Percentiles rank a stretch among this genome's conserved stretches.
Conservation (phyloP, 2,113 vertebrate species). For the Boleophthalmus pectinirostris region DNA sequence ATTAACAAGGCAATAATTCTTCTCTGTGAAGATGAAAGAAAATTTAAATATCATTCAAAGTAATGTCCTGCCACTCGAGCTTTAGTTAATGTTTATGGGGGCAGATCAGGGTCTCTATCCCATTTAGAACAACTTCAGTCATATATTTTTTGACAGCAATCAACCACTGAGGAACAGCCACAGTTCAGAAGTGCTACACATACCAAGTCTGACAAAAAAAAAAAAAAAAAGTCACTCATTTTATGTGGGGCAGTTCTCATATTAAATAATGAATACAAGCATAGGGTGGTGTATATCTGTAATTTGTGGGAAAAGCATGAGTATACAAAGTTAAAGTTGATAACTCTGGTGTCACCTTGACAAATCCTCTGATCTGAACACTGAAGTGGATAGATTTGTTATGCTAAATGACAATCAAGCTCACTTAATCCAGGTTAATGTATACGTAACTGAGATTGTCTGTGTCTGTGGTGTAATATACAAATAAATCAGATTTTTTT, state of each 20-base stretch:
- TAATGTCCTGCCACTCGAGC: conserved; percentile 69
- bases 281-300: background rate
- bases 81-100: conserved; percentile 66
- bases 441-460: too few relatives aligned
- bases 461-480: too few relatives aligned
- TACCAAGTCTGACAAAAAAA: background rate
- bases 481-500: too few relatives aligned
- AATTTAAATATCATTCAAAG: conserved; percentile 80
- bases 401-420: too few relatives aligned
- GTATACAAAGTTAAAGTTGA: too few relatives aligned
- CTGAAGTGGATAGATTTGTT: too few relatives aligned
- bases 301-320: background rate
- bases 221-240: background rate
- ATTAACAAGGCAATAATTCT: conserved; percentile 66
- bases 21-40: conserved; percentile 65
- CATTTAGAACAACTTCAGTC: conserved; percentile 58
- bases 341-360: background rate
- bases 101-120: conserved; percentile 74
- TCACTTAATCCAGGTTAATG: too few relatives aligned
- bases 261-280: background rate
- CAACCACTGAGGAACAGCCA: conserved; percentile 6
- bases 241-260: background rate
- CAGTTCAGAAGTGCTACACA: background rate
- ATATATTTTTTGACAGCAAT: conserved; percentile 55
- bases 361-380: background rate